phyloP scores from a whole-genome alignment of 2,113 vertebrate species.

The Lates calcarifer region DNA sequence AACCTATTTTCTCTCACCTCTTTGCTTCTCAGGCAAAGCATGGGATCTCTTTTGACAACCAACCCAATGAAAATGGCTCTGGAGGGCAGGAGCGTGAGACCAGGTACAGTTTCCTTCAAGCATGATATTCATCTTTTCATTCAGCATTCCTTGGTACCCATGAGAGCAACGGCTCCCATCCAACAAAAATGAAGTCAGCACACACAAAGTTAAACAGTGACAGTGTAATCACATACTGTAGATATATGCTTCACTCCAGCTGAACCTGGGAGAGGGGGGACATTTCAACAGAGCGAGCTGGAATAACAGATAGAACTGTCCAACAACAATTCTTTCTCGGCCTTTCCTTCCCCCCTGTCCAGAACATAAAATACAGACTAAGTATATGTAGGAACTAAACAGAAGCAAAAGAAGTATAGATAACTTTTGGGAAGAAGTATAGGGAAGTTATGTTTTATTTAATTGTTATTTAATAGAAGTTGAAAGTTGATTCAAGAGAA shows the following conservation, averaged over 20 bases:
- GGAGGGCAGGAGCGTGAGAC: slow-evolving; percentile 59
- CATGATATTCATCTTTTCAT: slow-evolving; percentile 62
- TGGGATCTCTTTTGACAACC: slow-evolving; percentile 47
- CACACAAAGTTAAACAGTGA: slow-evolving; percentile 45
- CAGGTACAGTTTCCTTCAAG: slow-evolving; percentile 71
- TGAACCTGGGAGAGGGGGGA: slow-evolving; percentile 51
- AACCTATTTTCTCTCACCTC: slow-evolving; percentile 48
- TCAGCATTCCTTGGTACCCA: slow-evolving; percentile 48
- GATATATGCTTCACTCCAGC: slow-evolving; percentile 60
- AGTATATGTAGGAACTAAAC: background rate
- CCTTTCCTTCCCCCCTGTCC: slow-evolving; percentile 19
- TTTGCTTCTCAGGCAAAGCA: slow-evolving; percentile 53
- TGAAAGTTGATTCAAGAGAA: too few relatives aligned
- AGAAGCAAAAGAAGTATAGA: background rate
- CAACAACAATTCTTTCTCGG: slow-evolving; percentile 55
- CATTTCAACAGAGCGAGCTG: slow-evolving; percentile 56
- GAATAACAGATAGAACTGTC: slow-evolving; percentile 62
- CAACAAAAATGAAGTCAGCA: slow-evolving; percentile 62
- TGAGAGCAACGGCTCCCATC: slow-evolving; percentile 51
- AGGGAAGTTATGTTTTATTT: too few relatives aligned
- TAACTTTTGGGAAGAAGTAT: too few relatives aligned
- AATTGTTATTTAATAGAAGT: too few relatives aligned
- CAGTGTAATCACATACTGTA: slow-evolving; percentile 63
- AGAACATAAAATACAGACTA: slow-evolving; percentile 9
- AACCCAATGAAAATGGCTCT: slow-evolving; percentile 50